phyloP scores from a whole-genome alignment of 1,140 invertebrate species.

The Diprion similis region DNA sequence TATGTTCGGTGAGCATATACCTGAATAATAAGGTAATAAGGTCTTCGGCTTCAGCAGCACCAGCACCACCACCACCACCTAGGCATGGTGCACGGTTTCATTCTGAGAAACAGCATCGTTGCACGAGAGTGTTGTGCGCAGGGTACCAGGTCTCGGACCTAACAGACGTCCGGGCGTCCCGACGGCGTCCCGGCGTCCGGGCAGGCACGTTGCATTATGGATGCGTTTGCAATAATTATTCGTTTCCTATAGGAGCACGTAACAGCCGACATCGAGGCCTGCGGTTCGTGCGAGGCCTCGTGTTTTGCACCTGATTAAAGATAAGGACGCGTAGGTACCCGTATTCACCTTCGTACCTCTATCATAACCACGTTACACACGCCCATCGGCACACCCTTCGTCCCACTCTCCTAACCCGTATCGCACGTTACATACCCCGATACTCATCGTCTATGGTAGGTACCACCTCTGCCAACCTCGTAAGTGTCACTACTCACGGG shows the following conservation, averaged over 20 bases:
- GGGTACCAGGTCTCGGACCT: too few relatives aligned
- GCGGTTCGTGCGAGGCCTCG: constrained; percentile 37
- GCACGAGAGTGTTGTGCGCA: too few relatives aligned
- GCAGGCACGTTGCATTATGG: constrained; percentile 39
- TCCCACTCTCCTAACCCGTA: neutral
- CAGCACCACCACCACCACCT: too few relatives aligned
- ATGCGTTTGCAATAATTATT: constrained; percentile 53
- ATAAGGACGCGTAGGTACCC: neutral
- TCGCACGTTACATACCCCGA: neutral
- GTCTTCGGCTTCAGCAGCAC: neutral
- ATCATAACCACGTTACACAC: neutral
- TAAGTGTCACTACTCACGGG: too few relatives aligned
- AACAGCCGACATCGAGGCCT: constrained; percentile 45
- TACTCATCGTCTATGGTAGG: too few relatives aligned
- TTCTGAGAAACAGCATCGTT: neutral
- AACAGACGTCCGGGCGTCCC: neutral
- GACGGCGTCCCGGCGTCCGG: neutral
- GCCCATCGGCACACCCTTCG: neutral
- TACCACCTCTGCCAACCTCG: too few relatives aligned
- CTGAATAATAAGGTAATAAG: neutral
- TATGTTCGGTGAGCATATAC: too few relatives aligned
- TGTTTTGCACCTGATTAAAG: constrained; percentile 44
- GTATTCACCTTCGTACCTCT: neutral
- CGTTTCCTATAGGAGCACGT: constrained; percentile 47
- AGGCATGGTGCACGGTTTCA: neutral